Evolutionary conservation across 2,113 vertebrate genomes (phyloP), one percentile per base, ranked within the genome.

Genomic region (Sialia sialis): DNA sequence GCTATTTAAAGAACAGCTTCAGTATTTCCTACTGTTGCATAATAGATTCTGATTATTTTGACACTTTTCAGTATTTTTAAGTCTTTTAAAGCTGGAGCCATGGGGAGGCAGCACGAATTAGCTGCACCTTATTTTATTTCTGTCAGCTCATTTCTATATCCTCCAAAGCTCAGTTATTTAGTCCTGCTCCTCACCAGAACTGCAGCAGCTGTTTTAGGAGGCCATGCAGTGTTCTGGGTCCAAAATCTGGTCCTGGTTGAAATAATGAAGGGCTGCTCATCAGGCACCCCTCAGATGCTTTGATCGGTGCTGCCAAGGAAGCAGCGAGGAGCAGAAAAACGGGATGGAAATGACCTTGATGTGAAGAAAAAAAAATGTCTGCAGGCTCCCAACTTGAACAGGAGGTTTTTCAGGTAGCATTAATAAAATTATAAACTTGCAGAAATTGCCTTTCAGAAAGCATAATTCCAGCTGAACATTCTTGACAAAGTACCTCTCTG

Each of bases 1-100:
- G 29, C 80, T 87, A 55, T 85, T 88, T 86, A 89, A 92, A 81
- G 84, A 84, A 58, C 73, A 80, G 77, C 77, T 94, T 62, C 70
- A 36, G 51, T 59, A 70, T 81, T 96, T 92, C 55, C 49, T 86
- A n/a, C 59, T 66, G 48, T 51, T 81, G 46, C 39, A 34, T 21
- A 60, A 89, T 6, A 78, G 68, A 36, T 74, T 67, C 48, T 44
- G 60, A 89, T 68, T 74, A 62, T 91, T 91, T 89, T 84, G 85
- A 74, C 73, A 63, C 32, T 78, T 87, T n/a, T 19, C 91, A 63
- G 46, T 30, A 39, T 82, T 87, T 92, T 89, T 4, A 60, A 76
- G 32, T 36, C 77, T 70, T 62, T 52, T 72, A 11, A 81, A 87
- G 69, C 69, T 43, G 48, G 56, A 94, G 56, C 76, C 77, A 86